phyloP scores from a whole-genome alignment of 2,888 invertebrate species.

The Cheilosia impressa region DNA sequence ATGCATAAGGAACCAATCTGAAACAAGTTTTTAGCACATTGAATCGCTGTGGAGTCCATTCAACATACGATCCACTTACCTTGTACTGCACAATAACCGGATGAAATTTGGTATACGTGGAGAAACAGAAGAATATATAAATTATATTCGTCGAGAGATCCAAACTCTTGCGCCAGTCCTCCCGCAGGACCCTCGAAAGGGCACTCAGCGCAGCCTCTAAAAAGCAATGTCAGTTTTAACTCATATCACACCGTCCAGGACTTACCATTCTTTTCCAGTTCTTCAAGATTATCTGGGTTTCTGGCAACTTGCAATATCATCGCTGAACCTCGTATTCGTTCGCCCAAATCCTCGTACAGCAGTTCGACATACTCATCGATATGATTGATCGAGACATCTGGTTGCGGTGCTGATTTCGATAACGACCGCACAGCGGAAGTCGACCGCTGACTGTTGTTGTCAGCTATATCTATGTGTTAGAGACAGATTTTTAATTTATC shows the following conservation, averaged over 20 bases:
- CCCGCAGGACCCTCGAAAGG: constrained; percentile 95
- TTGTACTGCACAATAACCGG: constrained; percentile 97
- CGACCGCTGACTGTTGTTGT: constrained; percentile 80
- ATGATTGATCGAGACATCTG: constrained; percentile 90
- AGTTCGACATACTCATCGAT: constrained; percentile 97
- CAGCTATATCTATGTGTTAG: constrained; percentile 78
- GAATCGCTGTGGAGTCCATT: background rate
- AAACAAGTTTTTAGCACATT: background rate
- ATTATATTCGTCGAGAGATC: constrained; percentile 98
- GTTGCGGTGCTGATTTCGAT: constrained; percentile 81
- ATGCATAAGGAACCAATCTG: constrained; percentile 98
- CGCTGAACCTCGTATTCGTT: constrained; percentile 96
- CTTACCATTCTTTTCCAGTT: constrained; percentile 95
- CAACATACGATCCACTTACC: constrained; percentile 83
- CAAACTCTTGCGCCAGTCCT: constrained; percentile 98
- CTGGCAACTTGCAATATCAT: constrained; percentile 95
- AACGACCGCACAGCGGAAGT: constrained; percentile 78
- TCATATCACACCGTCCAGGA: background rate
- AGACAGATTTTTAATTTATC: background rate
- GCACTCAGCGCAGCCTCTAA: constrained; percentile 97
- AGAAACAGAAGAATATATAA: constrained; percentile 98
- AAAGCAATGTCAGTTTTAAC: constrained; percentile 77
- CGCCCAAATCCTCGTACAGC: constrained; percentile 96
- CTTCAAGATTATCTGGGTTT: constrained; percentile 96
- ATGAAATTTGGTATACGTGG: constrained; percentile 97